Percentiles rank a stretch among this genome's conserved stretches.
Evolutionary conservation across 2,797 vertebrate genomes (phyloP).

Genomic region (Cyprinodon diabolis): DNA sequence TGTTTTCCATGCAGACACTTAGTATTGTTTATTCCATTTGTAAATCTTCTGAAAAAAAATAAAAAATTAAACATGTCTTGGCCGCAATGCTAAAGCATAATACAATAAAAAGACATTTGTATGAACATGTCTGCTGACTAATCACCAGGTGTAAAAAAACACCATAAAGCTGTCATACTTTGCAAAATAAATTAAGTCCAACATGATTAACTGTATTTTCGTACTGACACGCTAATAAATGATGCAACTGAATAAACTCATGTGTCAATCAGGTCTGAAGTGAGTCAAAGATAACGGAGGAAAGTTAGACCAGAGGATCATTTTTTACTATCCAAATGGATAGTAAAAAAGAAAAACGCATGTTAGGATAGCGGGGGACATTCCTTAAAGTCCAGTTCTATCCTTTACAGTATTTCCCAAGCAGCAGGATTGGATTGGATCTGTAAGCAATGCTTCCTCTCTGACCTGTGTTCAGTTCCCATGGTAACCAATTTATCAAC

Average conservation of each 20-base stretch:
- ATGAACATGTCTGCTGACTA: background rate
- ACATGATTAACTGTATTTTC: too few species aligned
- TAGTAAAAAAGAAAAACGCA: too few species aligned
- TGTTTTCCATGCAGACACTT: background rate
- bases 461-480: background rate
- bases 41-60: background rate
- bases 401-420: too few species aligned
- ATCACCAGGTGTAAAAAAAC: background rate
- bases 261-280: background rate
- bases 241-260: background rate
- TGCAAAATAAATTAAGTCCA: background rate
- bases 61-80: background rate
- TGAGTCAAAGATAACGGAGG: background rate
- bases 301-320: too few species aligned
- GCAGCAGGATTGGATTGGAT: too few species aligned
- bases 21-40: background rate
- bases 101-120: conserved; percentile 1
- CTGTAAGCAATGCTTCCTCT: background rate
- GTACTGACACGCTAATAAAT: background rate
- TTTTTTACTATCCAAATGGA: too few species aligned
- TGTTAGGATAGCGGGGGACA: too few species aligned
- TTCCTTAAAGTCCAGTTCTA: too few species aligned
- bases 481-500: too few species aligned
- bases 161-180: background rate
- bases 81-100: background rate